Evolutionary conservation across 1,140 invertebrate genomes (phyloP).

Genomic region (Sycophila sp.): DNA sequence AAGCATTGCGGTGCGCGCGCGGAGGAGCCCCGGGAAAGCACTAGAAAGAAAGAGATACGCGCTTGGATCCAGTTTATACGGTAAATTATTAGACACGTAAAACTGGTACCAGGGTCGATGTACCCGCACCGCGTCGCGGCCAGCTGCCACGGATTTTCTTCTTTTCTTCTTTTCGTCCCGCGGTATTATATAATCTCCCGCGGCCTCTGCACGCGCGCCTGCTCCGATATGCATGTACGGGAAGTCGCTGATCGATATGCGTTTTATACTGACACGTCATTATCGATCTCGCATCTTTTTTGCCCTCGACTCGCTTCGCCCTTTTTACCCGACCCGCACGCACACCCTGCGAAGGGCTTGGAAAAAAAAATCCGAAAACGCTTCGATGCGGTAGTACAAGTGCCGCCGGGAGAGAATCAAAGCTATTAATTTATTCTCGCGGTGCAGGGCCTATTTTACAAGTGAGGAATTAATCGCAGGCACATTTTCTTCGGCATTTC

Average conservation of each 20-base stretch:
- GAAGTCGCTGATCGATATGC: background rate
- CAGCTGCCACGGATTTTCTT: conserved; percentile 36
- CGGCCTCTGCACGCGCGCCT: too few relatives aligned
- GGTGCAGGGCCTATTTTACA: conserved; percentile 7
- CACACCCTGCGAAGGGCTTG: too few relatives aligned
- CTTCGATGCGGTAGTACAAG: too few relatives aligned
- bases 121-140: conserved; percentile 41
- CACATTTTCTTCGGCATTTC: background rate
- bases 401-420: conserved; percentile 19
- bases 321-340: too few relatives aligned
- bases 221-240: background rate
- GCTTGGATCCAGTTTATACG: conserved; percentile 58
- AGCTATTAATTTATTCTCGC: conserved; percentile 8
- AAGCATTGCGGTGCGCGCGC: conserved; percentile 5
- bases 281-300: background rate
- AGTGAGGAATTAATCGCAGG: conserved; percentile 16
- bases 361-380: too few relatives aligned
- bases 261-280: background rate
- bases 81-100: conserved; percentile 61
- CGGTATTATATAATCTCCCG: conserved; percentile 11
- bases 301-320: too few relatives aligned
- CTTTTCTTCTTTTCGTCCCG: conserved; percentile 40
- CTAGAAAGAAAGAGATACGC: conserved; percentile 26
- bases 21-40: too few relatives aligned
- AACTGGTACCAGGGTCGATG: conserved; percentile 50